phyloP scores from a whole-genome alignment of 2,113 vertebrate species.

The Lucifuga dentata region DNA sequence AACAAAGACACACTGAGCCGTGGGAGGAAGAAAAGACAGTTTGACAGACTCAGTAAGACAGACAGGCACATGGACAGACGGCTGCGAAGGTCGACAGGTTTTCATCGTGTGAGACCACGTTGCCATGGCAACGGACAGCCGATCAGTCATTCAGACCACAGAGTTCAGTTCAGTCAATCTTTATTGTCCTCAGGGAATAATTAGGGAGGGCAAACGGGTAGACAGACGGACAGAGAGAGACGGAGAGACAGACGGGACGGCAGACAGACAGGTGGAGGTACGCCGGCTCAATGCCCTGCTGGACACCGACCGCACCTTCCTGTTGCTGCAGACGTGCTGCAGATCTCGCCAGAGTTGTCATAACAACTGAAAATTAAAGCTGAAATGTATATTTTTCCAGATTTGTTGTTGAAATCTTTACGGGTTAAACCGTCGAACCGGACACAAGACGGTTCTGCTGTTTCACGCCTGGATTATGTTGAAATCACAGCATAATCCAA shows the following conservation, averaged over 20 bases:
- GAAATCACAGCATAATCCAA: too few relatives aligned
- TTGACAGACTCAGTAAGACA: background rate
- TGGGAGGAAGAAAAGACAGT: background rate
- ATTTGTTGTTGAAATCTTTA: too few relatives aligned
- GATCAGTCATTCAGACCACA: constrained; percentile 52
- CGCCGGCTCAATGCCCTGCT: background rate
- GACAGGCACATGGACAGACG: constrained; percentile 30
- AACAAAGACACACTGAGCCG: too few relatives aligned
- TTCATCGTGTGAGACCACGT: constrained; percentile 40
- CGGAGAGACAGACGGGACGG: constrained; percentile 2
- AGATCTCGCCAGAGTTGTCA: constrained; percentile 29
- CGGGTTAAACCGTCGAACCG: too few relatives aligned
- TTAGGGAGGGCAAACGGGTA: constrained; percentile 46
- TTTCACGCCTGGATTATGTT: too few relatives aligned
- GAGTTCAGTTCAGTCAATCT: constrained; percentile 55
- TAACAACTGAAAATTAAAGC: constrained; percentile 32
- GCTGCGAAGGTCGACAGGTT: constrained; percentile 54
- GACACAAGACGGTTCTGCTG: too few relatives aligned
- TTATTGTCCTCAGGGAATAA: constrained; percentile 52
- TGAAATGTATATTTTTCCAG: too few relatives aligned
- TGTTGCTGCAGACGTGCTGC: background rate
- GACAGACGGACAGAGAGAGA: background rate
- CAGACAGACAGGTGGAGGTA: background rate
- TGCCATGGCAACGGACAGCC: constrained; percentile 48
- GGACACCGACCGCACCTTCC: constrained; percentile 7